Conservation (phyloP, 2,888 invertebrate genomes). For the Drosophila antonietae region DNA sequence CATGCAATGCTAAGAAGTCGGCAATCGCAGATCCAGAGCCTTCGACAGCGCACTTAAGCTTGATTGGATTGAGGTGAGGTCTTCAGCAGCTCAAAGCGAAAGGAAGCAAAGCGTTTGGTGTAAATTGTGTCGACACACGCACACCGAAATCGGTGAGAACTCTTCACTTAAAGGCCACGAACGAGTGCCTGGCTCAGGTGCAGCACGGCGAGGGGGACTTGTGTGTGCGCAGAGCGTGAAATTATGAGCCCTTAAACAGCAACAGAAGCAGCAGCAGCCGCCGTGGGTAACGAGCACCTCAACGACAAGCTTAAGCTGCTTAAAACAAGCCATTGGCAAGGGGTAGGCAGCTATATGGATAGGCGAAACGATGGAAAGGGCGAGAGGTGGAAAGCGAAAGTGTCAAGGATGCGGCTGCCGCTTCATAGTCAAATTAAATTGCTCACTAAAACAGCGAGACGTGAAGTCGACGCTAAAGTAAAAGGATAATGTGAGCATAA, state of each 20-base stretch:
- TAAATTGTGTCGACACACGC: conserved; percentile 52
- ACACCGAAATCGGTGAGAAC: conserved; percentile 35
- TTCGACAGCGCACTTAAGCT: conserved; percentile 66
- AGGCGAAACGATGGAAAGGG: neutral
- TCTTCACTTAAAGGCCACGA: conserved; percentile 55
- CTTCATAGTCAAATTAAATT: conserved; percentile 78
- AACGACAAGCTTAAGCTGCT: conserved; percentile 80
- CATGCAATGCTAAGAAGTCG: conserved; percentile 29
- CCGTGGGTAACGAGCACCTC: conserved; percentile 51
- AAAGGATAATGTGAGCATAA: conserved; percentile 78
- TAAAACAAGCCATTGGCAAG: conserved; percentile 70
- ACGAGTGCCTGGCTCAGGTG: conserved; percentile 49
- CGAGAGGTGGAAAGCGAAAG: conserved; percentile 67
- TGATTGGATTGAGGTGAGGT: conserved; percentile 73
- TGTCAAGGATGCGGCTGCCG: conserved; percentile 75
- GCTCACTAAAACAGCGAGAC: conserved; percentile 57
- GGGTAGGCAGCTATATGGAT: conserved; percentile 25
- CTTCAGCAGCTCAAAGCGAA: conserved; percentile 31
- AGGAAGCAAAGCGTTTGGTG: conserved; percentile 37
- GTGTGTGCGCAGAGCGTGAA: conserved; percentile 72
- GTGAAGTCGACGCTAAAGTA: conserved; percentile 58
- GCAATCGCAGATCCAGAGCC: conserved; percentile 16
- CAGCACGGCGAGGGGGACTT: conserved; percentile 25
- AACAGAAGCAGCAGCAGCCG: conserved; percentile 31
- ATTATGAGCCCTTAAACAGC: conserved; percentile 75